Percentiles rank a stretch among this genome's conserved stretches.
These are phyloP conservation scores for Meiosimyza platycephala DNA, from an alignment of 2,888 invertebrate species.

Conservation along the genomic window DNA sequence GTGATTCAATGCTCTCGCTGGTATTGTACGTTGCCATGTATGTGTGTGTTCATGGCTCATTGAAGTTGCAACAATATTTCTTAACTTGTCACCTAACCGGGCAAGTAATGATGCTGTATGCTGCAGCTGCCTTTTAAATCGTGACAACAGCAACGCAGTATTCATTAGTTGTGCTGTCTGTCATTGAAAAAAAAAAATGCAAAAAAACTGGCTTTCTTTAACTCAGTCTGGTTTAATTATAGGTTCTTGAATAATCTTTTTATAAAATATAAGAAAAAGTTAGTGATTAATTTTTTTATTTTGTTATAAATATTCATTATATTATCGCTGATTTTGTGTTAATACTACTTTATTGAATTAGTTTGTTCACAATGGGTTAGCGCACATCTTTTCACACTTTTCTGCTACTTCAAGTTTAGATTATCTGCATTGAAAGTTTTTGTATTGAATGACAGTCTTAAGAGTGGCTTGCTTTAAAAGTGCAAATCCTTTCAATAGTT, in stretches of 20 bases:
- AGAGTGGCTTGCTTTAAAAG: too few relatives aligned
- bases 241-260: too few relatives aligned
- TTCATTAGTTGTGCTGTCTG: neutral
- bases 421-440: too few relatives aligned
- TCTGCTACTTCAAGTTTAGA: too few relatives aligned
- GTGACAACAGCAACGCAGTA: neutral
- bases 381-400: too few relatives aligned
- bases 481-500: too few relatives aligned
- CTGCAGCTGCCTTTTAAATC: neutral
- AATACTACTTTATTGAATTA: neutral
- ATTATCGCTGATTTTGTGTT: neutral
- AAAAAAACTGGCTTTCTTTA: too few relatives aligned
- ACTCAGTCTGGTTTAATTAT: too few relatives aligned
- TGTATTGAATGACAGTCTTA: too few relatives aligned
- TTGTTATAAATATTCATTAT: neutral
- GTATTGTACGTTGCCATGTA: neutral
- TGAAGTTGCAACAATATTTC: constrained; percentile 1
- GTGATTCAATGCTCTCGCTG: neutral
- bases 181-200: too few relatives aligned
- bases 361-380: too few relatives aligned
- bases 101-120: neutral
- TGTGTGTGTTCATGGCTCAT: constrained; percentile 16
- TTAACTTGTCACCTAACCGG: constrained; percentile 8
- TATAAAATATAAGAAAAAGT: too few relatives aligned
- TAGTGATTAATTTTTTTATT: neutral